Conservation (phyloP, 2,888 invertebrate genomes). For the Drosophila mimetica region DNA sequence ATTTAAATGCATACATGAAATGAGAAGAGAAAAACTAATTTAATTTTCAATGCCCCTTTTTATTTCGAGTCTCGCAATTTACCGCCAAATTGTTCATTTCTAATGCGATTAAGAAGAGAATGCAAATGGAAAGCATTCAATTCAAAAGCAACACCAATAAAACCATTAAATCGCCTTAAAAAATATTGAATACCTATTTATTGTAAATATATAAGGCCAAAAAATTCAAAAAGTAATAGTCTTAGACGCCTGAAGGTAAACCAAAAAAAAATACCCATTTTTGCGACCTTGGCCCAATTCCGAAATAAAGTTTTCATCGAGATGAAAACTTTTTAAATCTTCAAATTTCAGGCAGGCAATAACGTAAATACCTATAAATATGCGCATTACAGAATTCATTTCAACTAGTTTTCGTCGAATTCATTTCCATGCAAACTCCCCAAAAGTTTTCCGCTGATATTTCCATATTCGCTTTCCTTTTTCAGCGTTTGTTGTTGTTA, state of each 20-base stretch:
- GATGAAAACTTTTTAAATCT: slow-evolving; percentile 39
- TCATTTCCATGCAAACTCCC: slow-evolving; percentile 39
- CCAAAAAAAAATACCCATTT: slow-evolving; percentile 1
- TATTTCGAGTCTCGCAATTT: background rate
- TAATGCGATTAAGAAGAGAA: slow-evolving; percentile 21
- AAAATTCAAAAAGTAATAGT: slow-evolving; percentile 3
- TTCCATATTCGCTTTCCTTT: slow-evolving; percentile 7
- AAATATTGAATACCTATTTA: background rate
- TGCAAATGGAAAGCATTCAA: background rate
- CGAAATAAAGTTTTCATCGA: slow-evolving; percentile 1
- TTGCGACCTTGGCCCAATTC: slow-evolving; percentile 29
- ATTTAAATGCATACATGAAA: background rate
- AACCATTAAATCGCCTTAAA: slow-evolving; percentile 15
- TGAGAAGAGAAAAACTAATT: background rate
- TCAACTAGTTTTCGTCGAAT: slow-evolving; percentile 23
- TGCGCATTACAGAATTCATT: slow-evolving; percentile 48
- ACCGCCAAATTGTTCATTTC: background rate
- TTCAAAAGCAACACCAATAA: slow-evolving; percentile 24
- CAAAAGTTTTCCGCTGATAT: slow-evolving; percentile 18
- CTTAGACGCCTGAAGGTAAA: slow-evolving; percentile 18
- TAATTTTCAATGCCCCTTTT: background rate
- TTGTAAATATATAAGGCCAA: background rate
- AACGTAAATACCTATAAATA: slow-evolving; percentile 48
- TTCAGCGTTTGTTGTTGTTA: slow-evolving; percentile 4
- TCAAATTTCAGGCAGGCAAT: slow-evolving; percentile 43